Evolutionary conservation across 1,140 invertebrate genomes (phyloP).

Genomic region (Hermatobates lingyangjiaoensis): DNA sequence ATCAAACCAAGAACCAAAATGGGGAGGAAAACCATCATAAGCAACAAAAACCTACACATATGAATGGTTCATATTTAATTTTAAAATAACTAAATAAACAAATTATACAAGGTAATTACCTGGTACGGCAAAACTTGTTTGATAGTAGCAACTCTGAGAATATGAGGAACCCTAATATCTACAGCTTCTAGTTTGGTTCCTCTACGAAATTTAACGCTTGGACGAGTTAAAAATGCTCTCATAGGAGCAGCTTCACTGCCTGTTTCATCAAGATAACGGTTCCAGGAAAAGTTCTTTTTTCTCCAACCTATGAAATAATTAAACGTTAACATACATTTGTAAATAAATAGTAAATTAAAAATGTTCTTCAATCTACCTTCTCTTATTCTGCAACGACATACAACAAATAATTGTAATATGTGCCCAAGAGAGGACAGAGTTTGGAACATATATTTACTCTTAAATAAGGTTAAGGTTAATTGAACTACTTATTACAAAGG

Average conservation of each 20-base stretch:
- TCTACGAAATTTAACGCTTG: slow-evolving; percentile 59
- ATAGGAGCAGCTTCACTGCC: slow-evolving; percentile 57
- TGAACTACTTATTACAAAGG: too few species aligned
- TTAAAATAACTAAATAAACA: background rate
- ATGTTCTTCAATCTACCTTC: too few species aligned
- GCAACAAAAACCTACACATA: slow-evolving; percentile 41
- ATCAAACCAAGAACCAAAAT: slow-evolving; percentile 75
- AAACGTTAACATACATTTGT: background rate
- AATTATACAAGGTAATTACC: slow-evolving; percentile 16
- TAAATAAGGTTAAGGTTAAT: too few species aligned
- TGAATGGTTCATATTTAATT: background rate
- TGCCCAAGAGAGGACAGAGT: too few species aligned
- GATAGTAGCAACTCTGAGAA: slow-evolving; percentile 74
- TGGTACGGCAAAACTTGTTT: slow-evolving; percentile 53
- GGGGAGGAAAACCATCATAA: slow-evolving; percentile 78
- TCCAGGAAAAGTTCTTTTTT: slow-evolving; percentile 66
- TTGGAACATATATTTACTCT: too few species aligned
- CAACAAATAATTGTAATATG: too few species aligned
- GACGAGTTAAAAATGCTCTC: slow-evolving; percentile 58
- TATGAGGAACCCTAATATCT: slow-evolving; percentile 58
- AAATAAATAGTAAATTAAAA: too few species aligned
- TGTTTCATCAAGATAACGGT: slow-evolving; percentile 59
- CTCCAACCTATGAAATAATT: slow-evolving; percentile 38
- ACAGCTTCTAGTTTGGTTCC: slow-evolving; percentile 64
- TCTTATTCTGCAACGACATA: too few species aligned